phyloP scores from a whole-genome alignment of 2,888 invertebrate species.

The Chrysotoxum bicinctum region DNA sequence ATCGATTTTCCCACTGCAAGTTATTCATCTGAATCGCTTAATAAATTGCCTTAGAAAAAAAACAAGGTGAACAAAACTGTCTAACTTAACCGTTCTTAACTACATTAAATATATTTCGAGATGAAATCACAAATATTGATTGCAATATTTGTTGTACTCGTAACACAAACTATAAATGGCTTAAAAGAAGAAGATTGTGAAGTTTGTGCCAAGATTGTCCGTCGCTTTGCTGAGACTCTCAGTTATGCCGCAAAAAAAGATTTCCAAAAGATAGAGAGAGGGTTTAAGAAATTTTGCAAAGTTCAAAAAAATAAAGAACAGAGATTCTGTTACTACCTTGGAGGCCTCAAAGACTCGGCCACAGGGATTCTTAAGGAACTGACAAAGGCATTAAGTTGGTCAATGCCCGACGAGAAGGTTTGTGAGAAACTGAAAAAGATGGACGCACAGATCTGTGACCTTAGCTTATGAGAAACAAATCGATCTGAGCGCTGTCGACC shows the following conservation, averaged over 20 bases:
- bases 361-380: conserved; percentile 97
- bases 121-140: conserved; percentile 77
- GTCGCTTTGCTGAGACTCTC: conserved; percentile 89
- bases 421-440: conserved; percentile 96
- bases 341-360: conserved; percentile 97
- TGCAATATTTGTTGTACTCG: conserved; percentile 80
- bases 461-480: conserved; percentile 98
- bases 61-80: conserved; percentile 9
- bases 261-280: conserved; percentile 89
- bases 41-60: not conserved
- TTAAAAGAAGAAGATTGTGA: conserved; percentile 92
- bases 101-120: conserved; percentile 65
- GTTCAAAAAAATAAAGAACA: conserved; percentile 94
- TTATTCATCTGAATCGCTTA: conserved; percentile 7
- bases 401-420: conserved; percentile 96
- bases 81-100: not conserved
- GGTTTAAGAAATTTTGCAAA: conserved; percentile 93
- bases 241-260: conserved; percentile 87
- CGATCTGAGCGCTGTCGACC: conserved; percentile 95
- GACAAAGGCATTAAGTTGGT: conserved; percentile 97
- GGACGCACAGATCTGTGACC: conserved; percentile 97
- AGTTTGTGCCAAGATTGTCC: conserved; percentile 93
- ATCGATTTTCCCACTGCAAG: conserved; percentile 11
- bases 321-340: conserved; percentile 98
- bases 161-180: conserved; percentile 82